Evolutionary conservation across 2,888 invertebrate genomes (phyloP).

Genomic region (Zygothrica quintamaculata): DNA sequence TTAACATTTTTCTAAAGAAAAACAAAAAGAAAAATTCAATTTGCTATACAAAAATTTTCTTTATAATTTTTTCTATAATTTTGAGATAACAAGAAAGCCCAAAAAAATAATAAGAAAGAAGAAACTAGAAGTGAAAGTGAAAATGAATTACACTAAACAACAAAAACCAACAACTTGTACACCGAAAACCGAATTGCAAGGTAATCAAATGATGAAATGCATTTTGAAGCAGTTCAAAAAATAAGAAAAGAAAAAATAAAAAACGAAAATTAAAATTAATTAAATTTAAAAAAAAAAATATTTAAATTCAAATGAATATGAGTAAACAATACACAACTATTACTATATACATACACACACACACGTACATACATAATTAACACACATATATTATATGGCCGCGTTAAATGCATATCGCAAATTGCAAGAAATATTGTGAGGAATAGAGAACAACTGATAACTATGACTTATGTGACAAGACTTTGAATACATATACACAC

Average conservation of each 20-base stretch:
- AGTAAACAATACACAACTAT: slow-evolving; percentile 55
- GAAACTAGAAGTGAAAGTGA: slow-evolving; percentile 54
- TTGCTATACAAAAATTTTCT: slow-evolving; percentile 48
- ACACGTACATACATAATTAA: slow-evolving; percentile 14
- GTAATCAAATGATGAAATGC: slow-evolving; percentile 70
- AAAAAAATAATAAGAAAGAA: slow-evolving; percentile 34
- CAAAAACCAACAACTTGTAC: slow-evolving; percentile 83
- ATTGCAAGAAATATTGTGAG: no score
- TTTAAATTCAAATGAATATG: slow-evolving; percentile 30
- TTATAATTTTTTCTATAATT: no score
- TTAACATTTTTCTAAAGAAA: slow-evolving; percentile 11
- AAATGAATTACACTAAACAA: slow-evolving; percentile 37
- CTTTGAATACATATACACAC: slow-evolving; percentile 57
- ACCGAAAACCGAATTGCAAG: slow-evolving; percentile 81
- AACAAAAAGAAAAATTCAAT: slow-evolving; percentile 42
- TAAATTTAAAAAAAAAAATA: slow-evolving; percentile 51
- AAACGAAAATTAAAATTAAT: slow-evolving; percentile 28
- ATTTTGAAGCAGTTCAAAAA: slow-evolving; percentile 60
- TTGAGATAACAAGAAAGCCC: slow-evolving; percentile 52
- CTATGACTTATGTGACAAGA: slow-evolving; percentile 41
- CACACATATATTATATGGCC: slow-evolving; percentile 56
- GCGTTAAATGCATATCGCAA: no score
- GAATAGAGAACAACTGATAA: slow-evolving; percentile 12
- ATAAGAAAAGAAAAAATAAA: slow-evolving; percentile 22
- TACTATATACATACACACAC: slow-evolving; percentile 57